A percentile compares a stretch with the other conserved stretches of the same genome.
These are phyloP conservation scores for Parnassius orleans DNA, from an alignment of 2,888 invertebrate species.

Conservation along the genomic window DNA sequence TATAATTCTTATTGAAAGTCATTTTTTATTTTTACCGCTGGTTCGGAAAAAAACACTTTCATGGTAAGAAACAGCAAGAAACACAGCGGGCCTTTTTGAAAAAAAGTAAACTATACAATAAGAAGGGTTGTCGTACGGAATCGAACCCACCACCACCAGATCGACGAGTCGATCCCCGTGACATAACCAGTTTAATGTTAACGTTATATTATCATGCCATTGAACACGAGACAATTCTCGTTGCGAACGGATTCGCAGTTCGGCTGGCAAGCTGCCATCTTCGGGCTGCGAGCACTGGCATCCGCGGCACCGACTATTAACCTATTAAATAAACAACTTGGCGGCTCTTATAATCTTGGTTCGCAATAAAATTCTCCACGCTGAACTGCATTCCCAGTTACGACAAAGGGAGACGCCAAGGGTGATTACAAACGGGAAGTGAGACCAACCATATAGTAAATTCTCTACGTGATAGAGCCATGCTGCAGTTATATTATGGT, in stretches of 20 bases:
- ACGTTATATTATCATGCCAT: conserved; percentile 1
- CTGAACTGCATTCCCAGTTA: not conserved
- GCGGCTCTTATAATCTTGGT: not conserved
- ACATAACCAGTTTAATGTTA: conserved; percentile 10
- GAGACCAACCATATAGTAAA: not conserved
- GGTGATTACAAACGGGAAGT: not conserved
- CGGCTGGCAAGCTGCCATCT: conserved; percentile 14
- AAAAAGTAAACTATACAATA: too few relatives aligned
- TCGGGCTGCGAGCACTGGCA: conserved; percentile 1
- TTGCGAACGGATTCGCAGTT: conserved; percentile 2
- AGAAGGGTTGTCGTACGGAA: not conserved
- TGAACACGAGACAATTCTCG: conserved; percentile 9
- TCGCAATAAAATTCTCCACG: not conserved
- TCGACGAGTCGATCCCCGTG: not conserved
- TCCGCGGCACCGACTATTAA: conserved; percentile 10
- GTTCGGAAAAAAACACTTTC: too few relatives aligned
- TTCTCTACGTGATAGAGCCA: not conserved
- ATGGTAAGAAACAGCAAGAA: too few relatives aligned
- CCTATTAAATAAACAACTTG: conserved; percentile 16
- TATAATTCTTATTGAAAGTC: too few relatives aligned
- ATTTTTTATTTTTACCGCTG: too few relatives aligned
- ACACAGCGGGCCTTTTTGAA: too few relatives aligned
- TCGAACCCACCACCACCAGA: not conserved
- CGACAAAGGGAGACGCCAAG: not conserved
- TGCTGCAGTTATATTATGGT: not conserved